A percentile compares a stretch with the other conserved stretches of the same genome.
Conservation (phyloP, 2,797 vertebrate genomes). For the Gallinago solitaria region DNA sequence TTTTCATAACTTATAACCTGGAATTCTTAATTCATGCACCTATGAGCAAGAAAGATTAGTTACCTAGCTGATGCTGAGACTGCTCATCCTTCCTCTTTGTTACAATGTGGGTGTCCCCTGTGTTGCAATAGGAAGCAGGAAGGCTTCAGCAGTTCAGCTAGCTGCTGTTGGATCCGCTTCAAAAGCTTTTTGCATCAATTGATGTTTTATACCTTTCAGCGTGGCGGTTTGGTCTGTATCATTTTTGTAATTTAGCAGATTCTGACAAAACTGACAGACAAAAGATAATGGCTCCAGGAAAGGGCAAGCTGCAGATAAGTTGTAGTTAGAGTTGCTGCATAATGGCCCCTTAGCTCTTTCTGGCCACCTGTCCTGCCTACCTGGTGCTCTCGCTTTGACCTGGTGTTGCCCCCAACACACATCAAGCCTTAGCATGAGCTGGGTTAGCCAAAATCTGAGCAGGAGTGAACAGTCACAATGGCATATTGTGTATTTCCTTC, state of each 20-base stretch:
- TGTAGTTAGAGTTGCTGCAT: neutral
- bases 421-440: neutral
- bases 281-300: neutral
- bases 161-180: neutral
- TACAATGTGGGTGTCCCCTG: fast-evolving
- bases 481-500: neutral
- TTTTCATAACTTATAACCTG: neutral
- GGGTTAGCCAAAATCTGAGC: neutral
- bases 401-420: neutral
- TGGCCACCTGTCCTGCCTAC: neutral
- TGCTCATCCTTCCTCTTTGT: neutral
- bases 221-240: neutral
- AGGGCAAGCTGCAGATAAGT: neutral
- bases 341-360: neutral
- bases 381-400: neutral
- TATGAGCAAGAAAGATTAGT: neutral
- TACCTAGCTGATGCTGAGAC: neutral
- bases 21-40: neutral
- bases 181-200: neutral
- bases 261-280: neutral
- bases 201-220: neutral
- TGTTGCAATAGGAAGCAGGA: neutral
- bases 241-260: neutral
- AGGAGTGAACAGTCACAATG: neutral
- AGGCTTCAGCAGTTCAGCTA: neutral